Conservation (phyloP, 2,888 invertebrate species). For the Branchipolynoe longqiensis region DNA sequence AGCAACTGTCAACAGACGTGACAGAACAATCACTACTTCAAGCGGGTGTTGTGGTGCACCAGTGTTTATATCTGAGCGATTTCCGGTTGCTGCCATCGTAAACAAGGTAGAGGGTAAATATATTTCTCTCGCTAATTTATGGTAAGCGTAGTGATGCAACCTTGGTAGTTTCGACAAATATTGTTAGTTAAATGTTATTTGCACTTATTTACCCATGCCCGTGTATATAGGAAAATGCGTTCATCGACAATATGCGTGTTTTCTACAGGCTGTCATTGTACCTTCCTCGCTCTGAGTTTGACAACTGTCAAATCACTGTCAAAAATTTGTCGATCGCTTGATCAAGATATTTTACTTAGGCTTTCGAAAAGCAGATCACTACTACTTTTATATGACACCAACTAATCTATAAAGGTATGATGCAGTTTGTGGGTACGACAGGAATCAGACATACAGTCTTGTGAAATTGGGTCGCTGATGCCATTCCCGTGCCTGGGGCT, state of each 20-base stretch:
- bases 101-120: constrained; percentile 47
- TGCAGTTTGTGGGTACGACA: background rate
- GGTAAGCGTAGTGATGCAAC: background rate
- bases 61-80: constrained; percentile 50
- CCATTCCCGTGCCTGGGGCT: background rate
- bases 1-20: background rate
- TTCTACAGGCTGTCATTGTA: background rate
- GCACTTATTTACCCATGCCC: background rate
- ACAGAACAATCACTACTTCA: background rate
- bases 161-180: background rate
- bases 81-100: constrained; percentile 53
- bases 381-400: background rate
- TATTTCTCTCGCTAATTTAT: constrained; percentile 37
- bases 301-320: constrained; percentile 43
- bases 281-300: background rate
- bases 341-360: background rate
- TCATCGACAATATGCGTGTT: constrained; percentile 3
- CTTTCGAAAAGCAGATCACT: background rate
- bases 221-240: constrained; percentile 7
- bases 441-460: background rate
- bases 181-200: background rate
- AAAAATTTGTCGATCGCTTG: constrained; percentile 10
- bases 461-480: background rate
- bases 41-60: constrained; percentile 49
- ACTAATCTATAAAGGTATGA: background rate